Evolutionary conservation across 2,888 invertebrate genomes (phyloP).

Genomic region (Nomada ferruginata): DNA sequence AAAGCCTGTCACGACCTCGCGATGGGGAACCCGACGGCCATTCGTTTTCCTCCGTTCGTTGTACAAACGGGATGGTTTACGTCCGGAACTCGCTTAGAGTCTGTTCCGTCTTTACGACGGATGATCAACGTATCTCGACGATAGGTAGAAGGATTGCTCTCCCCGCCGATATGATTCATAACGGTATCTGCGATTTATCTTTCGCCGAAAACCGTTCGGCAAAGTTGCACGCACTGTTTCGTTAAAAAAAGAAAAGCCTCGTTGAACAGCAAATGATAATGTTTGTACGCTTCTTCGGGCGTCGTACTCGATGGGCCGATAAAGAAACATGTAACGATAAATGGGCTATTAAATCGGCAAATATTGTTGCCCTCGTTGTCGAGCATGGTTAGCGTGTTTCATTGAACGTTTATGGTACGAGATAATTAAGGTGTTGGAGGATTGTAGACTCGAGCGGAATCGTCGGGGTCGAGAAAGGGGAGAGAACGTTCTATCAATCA

Average conservation of each 20-base stretch:
- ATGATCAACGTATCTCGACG: conserved; percentile 39
- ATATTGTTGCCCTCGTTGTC: not conserved
- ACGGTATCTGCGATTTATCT: conserved; percentile 43
- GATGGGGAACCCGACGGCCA: conserved; percentile 20
- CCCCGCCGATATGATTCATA: conserved; percentile 31
- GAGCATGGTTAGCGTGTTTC: not conserved
- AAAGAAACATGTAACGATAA: conserved; percentile 2
- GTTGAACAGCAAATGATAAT: conserved; percentile 22
- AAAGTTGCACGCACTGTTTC: not conserved
- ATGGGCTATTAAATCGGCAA: not conserved
- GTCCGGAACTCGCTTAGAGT: conserved; percentile 24
- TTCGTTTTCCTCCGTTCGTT: conserved; percentile 49
- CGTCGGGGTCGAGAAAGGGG: not conserved
- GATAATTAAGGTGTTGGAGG: not conserved
- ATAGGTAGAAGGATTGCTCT: not conserved
- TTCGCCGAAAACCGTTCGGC: not conserved
- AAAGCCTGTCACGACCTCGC: conserved; percentile 43
- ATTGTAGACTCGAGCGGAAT: not conserved
- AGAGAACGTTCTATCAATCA: not conserved
- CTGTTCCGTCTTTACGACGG: conserved; percentile 18
- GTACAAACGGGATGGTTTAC: conserved; percentile 30
- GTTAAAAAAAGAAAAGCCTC: too few relatives aligned
- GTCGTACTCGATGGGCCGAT: conserved; percentile 11
- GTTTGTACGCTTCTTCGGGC: not conserved
- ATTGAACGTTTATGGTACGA: not conserved